Evolutionary conservation across 2,888 invertebrate genomes (phyloP), one percentile per base, ranked within the genome.

Genomic region (Chironomus tentans): DNA sequence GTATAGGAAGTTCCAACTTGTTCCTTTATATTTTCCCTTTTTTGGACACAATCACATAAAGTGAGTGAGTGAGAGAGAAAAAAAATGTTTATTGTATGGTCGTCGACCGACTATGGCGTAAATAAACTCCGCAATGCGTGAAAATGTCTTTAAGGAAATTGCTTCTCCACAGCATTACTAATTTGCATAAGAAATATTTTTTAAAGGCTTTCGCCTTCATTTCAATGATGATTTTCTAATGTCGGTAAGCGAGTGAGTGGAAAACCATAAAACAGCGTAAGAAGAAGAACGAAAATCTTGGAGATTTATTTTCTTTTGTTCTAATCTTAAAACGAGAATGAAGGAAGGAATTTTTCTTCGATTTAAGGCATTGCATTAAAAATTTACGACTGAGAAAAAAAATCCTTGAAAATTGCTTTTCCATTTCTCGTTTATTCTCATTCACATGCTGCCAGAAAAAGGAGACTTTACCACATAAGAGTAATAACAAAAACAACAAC

Each of bases 371-470:
- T 65, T 65, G 65, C 65, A 65, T 65, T 65, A 65, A 65, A 65
- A 65, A 65, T 65, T 65, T 65, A 65, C 65, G 65, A 65, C 22
- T 22, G 65, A 65, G 38, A 38, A 38, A 65, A 24, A 24, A 22
- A 65, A 65, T 65, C 65, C 65, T 65, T 12, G 65, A 65, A 65
- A 65, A 65, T 65, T 65, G 22, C 22, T 65, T 65, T 65, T 65
- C 65, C 65, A 65, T 65, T 65, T 65, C 65, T 56, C 65, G 18
- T 65, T 65, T 18, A 22, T 62, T 62, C 12, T 62, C 18, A 18
- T 22, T 62, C 24, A 65, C 65, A 65, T 24, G 65, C 5, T 24
- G 38, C 38, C 38, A 22, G 24, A 65, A 65, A 56, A 56, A 56
- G 18, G 18, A 56, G 21, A 13, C 65, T 18, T 22, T 24, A 22